Base-by-base conservation (phyloP, 2,888 invertebrate species). In the Sialis lutaria region DNA sequence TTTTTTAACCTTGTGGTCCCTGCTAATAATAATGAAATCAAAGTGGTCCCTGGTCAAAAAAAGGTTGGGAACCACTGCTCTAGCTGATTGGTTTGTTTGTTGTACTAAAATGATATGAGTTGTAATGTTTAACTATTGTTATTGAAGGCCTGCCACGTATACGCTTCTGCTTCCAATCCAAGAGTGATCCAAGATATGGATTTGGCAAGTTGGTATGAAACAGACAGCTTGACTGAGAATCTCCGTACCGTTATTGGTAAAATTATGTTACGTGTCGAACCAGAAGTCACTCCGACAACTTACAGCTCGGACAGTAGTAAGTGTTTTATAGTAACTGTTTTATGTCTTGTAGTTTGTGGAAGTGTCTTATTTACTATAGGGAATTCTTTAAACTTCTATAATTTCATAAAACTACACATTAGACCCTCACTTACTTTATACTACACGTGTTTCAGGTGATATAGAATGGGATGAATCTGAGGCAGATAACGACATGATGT, bases 391-490 rank as follows among this genome's bases (percentile, higher is more conserved):
- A n/a, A n/a, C n/a, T n/a, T n/a, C n/a, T n/a, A n/a, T n/a, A n/a
- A n/a, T n/a, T n/a, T n/a, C n/a, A n/a, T n/a, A n/a, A n/a, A n/a
- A n/a, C n/a, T n/a, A n/a, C n/a, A n/a, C n/a, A n/a, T n/a, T n/a
- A n/a, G n/a, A n/a, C 10, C 35, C 35, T n/a, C 4, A n/a, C 9
- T 35, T 35, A n/a, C 10, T 35, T 9, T 35, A 35, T n/a, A n/a
- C 35, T 7, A 35, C 10, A 40, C n/a, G n/a, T n/a, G n/a, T 50
- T 48, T 1, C 58, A 77, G 77, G 75, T 58, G 83, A 82, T 57
- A 72, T 80, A 9, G 86, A 86, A 55, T 86, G 83, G 75, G 85
- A 85, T 57, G 74, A 75, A 4, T 75, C 77, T 48, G 82, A 79
- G 55, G 67, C 69, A 39, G 81, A 78, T 44, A 64, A 64, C 8